Percentiles rank a stretch among this genome's conserved stretches.
Conservation (phyloP, 2,797 vertebrate genomes). For the Thunnus albacares region DNA sequence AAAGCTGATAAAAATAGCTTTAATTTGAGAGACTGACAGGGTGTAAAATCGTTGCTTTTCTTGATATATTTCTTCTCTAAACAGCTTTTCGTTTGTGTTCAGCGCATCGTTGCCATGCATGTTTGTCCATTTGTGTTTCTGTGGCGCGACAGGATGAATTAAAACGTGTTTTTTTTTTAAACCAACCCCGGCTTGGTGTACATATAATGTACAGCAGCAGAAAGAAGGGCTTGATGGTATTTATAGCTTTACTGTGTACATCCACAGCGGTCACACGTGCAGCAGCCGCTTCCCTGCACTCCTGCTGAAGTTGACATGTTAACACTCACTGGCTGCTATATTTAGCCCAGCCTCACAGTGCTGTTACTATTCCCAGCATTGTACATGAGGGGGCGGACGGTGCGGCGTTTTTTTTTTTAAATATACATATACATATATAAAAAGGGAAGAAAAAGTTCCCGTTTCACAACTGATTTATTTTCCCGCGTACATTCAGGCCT, state of each 20-base stretch:
- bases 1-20: not conserved
- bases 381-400: conserved; percentile 85
- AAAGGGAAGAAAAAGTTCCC: conserved; percentile 73
- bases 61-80: not conserved
- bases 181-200: not conserved
- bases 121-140: not conserved
- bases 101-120: not conserved
- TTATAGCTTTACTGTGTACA: conserved; percentile 65
- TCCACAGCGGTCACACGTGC: conserved; percentile 77
- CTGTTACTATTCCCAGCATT: conserved; percentile 89
- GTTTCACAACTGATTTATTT: conserved; percentile 70
- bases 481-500: conserved; percentile 22
- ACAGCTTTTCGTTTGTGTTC: not conserved
- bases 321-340: conserved; percentile 89
- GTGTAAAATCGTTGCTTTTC: not conserved
- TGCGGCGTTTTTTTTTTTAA: conserved; percentile 13
- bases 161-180: not conserved
- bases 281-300: conserved; percentile 77
- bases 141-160: not conserved
- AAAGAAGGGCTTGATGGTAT: conserved; percentile 47
- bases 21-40: not conserved
- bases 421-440: conserved; percentile 22
- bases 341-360: conserved; percentile 86
- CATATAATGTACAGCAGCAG: conserved; percentile 7
- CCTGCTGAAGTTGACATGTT: conserved; percentile 85